These are phyloP conservation scores for Zoanthus gigantus DNA, from an alignment of 92 coral and sea anemone species.

Conservation along the genomic window DNA sequence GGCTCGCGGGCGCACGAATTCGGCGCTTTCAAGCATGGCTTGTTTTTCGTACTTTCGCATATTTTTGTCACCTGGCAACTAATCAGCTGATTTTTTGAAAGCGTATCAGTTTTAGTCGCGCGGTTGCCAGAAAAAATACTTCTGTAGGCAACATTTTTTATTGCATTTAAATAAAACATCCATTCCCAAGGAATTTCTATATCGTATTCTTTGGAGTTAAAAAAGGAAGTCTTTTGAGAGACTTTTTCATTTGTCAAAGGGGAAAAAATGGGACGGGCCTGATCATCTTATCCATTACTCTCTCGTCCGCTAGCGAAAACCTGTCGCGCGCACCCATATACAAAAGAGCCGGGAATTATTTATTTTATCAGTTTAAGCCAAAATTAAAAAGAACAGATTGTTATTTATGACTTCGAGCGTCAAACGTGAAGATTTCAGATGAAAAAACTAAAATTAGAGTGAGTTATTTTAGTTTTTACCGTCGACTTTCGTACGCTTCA, in stretches of 20 bases:
- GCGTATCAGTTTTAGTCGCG: slow-evolving; percentile 15
- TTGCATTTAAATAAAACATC: neutral
- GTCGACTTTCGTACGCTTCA: neutral
- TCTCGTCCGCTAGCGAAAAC: neutral
- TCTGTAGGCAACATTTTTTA: neutral
- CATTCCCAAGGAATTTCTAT: neutral
- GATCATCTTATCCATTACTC: slow-evolving; percentile 2
- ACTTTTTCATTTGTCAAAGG: neutral
- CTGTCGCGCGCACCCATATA: slow-evolving; percentile 12
- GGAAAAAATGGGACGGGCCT: neutral
- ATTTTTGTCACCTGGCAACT: neutral
- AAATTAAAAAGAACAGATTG: slow-evolving; percentile 4
- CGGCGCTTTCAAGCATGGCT: slow-evolving; percentile 5
- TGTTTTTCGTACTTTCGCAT: neutral
- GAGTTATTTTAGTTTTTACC: neutral
- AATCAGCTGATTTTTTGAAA: neutral
- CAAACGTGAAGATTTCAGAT: neutral
- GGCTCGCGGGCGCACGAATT: slow-evolving; percentile 9
- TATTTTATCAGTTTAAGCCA: slow-evolving; percentile 6
- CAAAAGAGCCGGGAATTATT: neutral
- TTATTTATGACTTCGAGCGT: neutral
- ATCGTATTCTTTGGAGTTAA: neutral
- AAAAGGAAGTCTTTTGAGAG: neutral
- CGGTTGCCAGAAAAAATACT: neutral
- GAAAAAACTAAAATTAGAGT: neutral